Conservation (phyloP, 2,113 vertebrate genomes). For the Saimiri boliviensis region DNA sequence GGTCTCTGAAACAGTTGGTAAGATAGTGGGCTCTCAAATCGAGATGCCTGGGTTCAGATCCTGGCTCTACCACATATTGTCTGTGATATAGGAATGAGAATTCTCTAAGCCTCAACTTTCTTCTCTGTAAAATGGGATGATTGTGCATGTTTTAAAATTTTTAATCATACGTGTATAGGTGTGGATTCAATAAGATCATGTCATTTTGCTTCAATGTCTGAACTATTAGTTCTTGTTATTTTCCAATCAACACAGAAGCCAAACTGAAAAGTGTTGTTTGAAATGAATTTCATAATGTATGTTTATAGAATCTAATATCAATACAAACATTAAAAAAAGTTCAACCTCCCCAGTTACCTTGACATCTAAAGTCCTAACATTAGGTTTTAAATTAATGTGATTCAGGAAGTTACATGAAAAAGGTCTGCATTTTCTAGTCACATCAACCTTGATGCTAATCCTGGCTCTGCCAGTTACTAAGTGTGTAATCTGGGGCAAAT, state of each 20-base stretch:
- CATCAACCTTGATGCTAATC: neutral
- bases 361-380: neutral
- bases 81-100: neutral
- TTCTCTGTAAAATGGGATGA: neutral
- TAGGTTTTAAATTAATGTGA: neutral
- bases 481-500: neutral
- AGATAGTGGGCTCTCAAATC: neutral
- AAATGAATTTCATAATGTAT: neutral
- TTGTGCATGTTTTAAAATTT: neutral
- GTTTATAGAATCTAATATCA: neutral
- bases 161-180: neutral
- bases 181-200: neutral
- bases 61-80: neutral
- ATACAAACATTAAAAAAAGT: neutral
- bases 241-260: constrained; percentile 7
- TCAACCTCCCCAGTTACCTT: neutral
- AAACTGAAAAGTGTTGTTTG: neutral
- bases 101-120: neutral
- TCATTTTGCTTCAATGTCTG: neutral
- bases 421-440: neutral
- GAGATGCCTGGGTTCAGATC: neutral
- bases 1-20: neutral
- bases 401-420: neutral
- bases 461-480: neutral
- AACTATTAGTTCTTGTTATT: neutral